Evolutionary conservation across 2,113 vertebrate species (phyloP).

Genomic region (Mellivora capensis): DNA sequence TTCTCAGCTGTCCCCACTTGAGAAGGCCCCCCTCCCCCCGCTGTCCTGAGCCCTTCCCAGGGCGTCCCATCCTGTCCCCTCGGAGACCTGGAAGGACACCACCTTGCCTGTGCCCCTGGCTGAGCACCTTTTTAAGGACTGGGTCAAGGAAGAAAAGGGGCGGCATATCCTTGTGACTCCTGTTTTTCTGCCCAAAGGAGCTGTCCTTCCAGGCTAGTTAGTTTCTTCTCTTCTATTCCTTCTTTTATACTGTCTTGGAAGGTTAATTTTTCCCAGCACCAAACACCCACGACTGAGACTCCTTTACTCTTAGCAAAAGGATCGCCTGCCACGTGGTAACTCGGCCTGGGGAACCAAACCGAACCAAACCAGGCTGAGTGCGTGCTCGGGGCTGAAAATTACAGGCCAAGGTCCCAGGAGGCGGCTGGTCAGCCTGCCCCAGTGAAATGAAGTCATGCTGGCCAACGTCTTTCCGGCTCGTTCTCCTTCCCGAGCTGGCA

Average conservation of each 20-base stretch:
- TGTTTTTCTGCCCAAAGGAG: background rate
- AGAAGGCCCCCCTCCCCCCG: background rate
- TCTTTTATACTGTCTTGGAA: background rate
- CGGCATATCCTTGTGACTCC: background rate
- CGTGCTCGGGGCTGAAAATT: background rate
- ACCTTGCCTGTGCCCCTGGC: accelerated
- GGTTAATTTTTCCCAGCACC: background rate
- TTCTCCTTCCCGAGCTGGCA: background rate
- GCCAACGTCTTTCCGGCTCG: background rate
- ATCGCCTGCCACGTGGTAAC: background rate
- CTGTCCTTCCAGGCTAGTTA: background rate
- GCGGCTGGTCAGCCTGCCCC: background rate
- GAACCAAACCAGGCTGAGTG: background rate
- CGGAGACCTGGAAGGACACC: background rate
- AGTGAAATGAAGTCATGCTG: background rate
- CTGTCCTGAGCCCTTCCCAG: background rate
- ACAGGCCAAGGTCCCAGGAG: background rate
- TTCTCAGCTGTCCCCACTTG: slow-evolving; percentile 9
- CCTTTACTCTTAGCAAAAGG: background rate
- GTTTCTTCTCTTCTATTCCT: background rate
- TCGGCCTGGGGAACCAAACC: background rate
- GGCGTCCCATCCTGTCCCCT: accelerated
- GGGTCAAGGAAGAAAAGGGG: background rate
- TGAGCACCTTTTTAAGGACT: background rate
- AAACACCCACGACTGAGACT: background rate